Base-by-base conservation (phyloP, 1,140 invertebrate genomes). In the Orchestia grillus region DNA sequence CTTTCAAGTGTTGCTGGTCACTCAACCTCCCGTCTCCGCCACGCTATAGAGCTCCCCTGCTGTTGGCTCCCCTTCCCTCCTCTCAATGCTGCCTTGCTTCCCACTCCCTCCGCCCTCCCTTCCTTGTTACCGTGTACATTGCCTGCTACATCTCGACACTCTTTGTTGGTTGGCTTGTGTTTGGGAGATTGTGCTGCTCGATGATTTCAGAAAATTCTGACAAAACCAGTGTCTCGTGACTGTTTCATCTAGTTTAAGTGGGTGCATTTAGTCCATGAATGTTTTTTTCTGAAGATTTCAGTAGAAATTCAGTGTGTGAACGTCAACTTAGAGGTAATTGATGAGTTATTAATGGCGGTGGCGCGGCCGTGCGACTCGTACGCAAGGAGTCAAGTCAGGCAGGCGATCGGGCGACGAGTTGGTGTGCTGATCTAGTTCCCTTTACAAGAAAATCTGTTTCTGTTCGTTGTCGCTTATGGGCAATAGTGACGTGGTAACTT, bases 1-100 rank as follows among this genome's bases (percentile, higher is more conserved):
- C 92, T 94, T 94, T 94, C 92, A 94, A 94, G 92, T 94, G 92
- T 94, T 94, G 92, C 92, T 94, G 92, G 92, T 94, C 92, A 94
- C 95, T 96, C 95, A 87, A 87, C 57, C 95, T 96, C 95, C 95
- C 57, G 44, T 90, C 57, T 77, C 95, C 95, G 77, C 95, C 57
- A 45, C 95, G 77, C 57, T 90, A 45, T 77, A 45, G 77, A 87
- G n/a, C 57, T 45, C 57, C 95, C 95, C 57, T 77, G 77, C 45
- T 43, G 53, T n/a, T 43, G 47, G 42, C 45, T 87, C 95, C 44
- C 44, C 95, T 57, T 77, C 95, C 95, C 45, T 42, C 95, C 57
- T 57, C 19, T 43, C 57, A n/a, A 47, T 40, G 43, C 95, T 77
- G 40, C 57, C 88, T 90, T 90, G 44, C 57, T 43, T 77, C 95